Conservation (phyloP, 2,113 vertebrate genomes). For the Heterotilapia buettikoferi region DNA sequence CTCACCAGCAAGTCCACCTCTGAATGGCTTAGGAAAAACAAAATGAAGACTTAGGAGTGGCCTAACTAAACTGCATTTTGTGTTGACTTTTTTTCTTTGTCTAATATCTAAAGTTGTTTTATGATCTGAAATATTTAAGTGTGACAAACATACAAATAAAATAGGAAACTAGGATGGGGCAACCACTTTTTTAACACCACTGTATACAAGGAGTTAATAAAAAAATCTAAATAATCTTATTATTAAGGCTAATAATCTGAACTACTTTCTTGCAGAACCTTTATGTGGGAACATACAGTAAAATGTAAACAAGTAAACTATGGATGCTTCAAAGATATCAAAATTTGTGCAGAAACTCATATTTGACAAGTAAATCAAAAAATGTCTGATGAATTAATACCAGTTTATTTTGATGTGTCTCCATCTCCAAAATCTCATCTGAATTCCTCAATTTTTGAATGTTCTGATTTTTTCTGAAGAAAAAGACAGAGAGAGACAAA, state of each 20-base stretch:
- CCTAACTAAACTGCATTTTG: neutral
- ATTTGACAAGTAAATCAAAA: neutral
- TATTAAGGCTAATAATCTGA: neutral
- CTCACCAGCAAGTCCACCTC: neutral
- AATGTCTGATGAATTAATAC: neutral
- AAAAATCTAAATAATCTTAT: neutral
- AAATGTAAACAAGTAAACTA: neutral
- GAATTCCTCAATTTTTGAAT: neutral
- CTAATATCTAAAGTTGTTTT: neutral
- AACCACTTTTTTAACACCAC: neutral
- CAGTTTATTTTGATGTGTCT: neutral
- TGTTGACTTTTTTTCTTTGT: neutral
- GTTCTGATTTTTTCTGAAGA: neutral
- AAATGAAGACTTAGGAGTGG: neutral
- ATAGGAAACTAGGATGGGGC: neutral
- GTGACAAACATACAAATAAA: neutral
- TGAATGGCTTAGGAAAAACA: neutral
- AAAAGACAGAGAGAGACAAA: neutral
- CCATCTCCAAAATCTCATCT: neutral
- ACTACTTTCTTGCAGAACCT: neutral
- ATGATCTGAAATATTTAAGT: neutral
- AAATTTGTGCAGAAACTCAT: neutral
- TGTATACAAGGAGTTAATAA: neutral
- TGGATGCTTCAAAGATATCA: neutral
- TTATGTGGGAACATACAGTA: neutral